Evolutionary conservation across 2,797 vertebrate species (phyloP).

Genomic region (Uromys caudimaculatus): DNA sequence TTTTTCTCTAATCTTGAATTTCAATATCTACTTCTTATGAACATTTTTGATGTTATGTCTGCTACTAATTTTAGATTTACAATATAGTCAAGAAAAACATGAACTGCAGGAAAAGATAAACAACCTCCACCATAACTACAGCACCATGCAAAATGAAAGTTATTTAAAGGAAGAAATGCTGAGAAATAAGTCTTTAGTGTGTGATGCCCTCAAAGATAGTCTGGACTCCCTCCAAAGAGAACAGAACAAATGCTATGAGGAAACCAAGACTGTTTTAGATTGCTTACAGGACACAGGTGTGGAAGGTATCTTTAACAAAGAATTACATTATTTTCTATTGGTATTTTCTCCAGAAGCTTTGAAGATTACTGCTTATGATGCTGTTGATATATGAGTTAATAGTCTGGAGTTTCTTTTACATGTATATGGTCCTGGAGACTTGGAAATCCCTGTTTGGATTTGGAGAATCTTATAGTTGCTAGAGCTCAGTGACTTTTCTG

Average conservation of each 20-base stretch:
- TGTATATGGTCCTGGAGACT: no score
- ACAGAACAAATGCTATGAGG: background rate
- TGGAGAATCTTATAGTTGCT: no score
- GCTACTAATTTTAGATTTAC: constrained; percentile 62
- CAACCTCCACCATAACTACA: background rate
- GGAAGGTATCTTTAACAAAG: background rate
- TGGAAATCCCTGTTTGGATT: no score
- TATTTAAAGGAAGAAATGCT: background rate
- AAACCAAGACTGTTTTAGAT: background rate
- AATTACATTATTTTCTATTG: background rate
- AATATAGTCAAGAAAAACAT: background rate
- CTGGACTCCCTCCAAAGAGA: rapidly evolving
- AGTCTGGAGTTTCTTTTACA: no score
- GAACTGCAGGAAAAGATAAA: background rate
- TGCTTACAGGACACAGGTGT: constrained; percentile 26
- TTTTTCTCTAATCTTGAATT: no score
- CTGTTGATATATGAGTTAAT: no score
- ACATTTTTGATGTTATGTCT: no score
- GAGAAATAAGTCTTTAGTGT: background rate
- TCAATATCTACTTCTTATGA: no score
- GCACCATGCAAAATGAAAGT: background rate
- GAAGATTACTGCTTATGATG: no score
- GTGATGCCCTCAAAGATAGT: background rate
- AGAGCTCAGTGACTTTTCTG: no score
- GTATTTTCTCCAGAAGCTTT: background rate